Conservation (phyloP, 53 echinoderm and acorn worm genomes). For the Patiria pectinifera region DNA sequence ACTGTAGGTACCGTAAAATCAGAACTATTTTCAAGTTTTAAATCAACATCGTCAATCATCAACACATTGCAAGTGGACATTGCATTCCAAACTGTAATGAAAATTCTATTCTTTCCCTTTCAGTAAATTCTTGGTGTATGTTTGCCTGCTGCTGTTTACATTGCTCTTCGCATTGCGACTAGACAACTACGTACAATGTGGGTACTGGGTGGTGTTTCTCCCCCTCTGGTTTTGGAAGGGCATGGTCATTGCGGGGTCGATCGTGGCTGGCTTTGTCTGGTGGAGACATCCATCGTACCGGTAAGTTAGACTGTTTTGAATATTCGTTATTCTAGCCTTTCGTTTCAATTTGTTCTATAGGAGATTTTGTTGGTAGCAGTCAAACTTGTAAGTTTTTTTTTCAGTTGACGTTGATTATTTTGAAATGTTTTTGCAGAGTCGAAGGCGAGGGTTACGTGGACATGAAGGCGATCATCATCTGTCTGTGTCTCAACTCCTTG, state of each 20-base stretch:
- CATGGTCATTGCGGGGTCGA: constrained; percentile 84
- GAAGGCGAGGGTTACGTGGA: constrained; percentile 99
- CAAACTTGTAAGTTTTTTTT: no score
- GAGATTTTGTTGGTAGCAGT: no score
- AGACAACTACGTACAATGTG: constrained; percentile 74
- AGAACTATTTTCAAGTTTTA: no score
- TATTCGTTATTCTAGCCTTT: no score
- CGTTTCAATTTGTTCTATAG: no score
- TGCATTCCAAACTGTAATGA: neutral
- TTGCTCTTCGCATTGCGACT: constrained; percentile 85
- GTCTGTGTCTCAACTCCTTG: constrained; percentile 86
- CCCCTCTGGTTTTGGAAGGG: constrained; percentile 97
- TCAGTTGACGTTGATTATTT: neutral
- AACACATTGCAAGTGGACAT: no score
- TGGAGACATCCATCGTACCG: constrained; percentile 95
- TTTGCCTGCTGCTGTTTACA: constrained; percentile 83
- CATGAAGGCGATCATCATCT: constrained; percentile 95
- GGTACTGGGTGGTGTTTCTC: constrained; percentile 90
- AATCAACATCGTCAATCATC: no score
- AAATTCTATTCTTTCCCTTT: constrained; percentile 2
- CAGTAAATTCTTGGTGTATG: constrained; percentile 97
- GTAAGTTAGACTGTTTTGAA: constrained; percentile 32
- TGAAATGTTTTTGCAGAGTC: constrained; percentile 61
- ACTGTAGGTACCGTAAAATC: no score
- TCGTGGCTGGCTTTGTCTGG: constrained; percentile 90